phyloP scores from a whole-genome alignment of 2,888 invertebrate genomes.

The Parnassius apollo region DNA sequence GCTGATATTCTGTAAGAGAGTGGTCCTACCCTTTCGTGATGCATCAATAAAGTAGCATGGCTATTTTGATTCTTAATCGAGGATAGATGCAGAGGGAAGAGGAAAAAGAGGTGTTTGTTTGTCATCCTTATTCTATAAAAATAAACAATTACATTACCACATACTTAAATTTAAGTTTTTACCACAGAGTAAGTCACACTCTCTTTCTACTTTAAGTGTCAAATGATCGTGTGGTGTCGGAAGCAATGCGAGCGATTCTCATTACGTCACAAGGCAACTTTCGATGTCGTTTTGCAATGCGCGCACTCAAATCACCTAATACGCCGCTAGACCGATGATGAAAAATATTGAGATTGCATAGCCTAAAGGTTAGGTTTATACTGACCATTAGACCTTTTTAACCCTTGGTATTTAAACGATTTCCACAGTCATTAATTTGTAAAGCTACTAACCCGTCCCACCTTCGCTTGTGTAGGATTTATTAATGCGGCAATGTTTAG shows the following conservation, averaged over 20 bases:
- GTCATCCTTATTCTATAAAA: too few relatives aligned
- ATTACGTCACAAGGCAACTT: conserved; percentile 20
- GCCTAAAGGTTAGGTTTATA: conserved; percentile 7
- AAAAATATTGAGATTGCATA: background rate
- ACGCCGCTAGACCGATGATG: conserved; percentile 1
- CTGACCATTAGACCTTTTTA: background rate
- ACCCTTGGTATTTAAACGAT: too few relatives aligned
- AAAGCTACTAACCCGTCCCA: too few relatives aligned
- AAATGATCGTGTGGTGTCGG: conserved; percentile 9
- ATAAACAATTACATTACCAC: background rate
- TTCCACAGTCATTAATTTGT: too few relatives aligned
- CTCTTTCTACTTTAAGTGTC: conserved; percentile 8
- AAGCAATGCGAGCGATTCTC: conserved; percentile 10
- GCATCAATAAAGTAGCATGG: too few relatives aligned
- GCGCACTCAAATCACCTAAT: background rate
- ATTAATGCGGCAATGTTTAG: too few relatives aligned
- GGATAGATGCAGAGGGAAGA: too few relatives aligned
- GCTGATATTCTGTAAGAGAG: too few relatives aligned
- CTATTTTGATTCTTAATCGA: too few relatives aligned
- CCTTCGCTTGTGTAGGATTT: too few relatives aligned
- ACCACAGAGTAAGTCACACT: background rate
- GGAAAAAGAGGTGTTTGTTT: too few relatives aligned
- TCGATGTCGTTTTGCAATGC: conserved; percentile 14
- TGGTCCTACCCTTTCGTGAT: too few relatives aligned
- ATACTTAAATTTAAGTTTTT: background rate